Evolutionary conservation across 2,888 invertebrate genomes (phyloP), one percentile per base, ranked within the genome.

Genomic region (Crepidodera aurea): DNA sequence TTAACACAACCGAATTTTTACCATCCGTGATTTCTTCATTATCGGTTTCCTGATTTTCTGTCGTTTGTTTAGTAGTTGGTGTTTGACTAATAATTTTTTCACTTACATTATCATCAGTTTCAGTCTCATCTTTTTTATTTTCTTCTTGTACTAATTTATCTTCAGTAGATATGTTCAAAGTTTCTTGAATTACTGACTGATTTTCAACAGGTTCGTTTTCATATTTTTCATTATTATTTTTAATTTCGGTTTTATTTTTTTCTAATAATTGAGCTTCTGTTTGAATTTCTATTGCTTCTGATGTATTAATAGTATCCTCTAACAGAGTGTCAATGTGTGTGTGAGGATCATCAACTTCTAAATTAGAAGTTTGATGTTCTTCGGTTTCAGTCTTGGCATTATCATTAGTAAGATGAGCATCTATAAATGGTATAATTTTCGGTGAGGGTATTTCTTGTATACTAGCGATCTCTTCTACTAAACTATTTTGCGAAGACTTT

Each of bases 381-480:
- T 54, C 13, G 3, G n/a, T 34, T 2, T 34, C 34, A 34, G 34
- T 34, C 34, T 34, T 40, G 13, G 39, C 39, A 22, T 25, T 32
- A 13, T n/a, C 51, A 1, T 29, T 37, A 7, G 22, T 51, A 37
- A 37, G 40, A 39, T 66, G 66, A 29, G 62, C 56, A 19, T 70
- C 71, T 22, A 71, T 70, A 8, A 69, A 60, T 10, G 69, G 69
- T 67, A 71, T 68, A 39, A 65, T 67, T 60, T 69, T 69, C 39
- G 29, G 55, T 2, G 56, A 57, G 4, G 46, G 4, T 15, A 62
- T 22, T 58, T 61, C 56, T 44, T 40, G 44, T n/a, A 59, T 62
- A 55, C 39, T 60, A 29, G 51, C 62, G 25, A 37, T 51, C 37
- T 59, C 54, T 32, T 59, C 54, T n/a, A 40, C 51, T 10, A 57